Evolutionary conservation across 2,888 invertebrate genomes (phyloP), one percentile per base, ranked within the genome.

Genomic region (Volucella inflata): DNA sequence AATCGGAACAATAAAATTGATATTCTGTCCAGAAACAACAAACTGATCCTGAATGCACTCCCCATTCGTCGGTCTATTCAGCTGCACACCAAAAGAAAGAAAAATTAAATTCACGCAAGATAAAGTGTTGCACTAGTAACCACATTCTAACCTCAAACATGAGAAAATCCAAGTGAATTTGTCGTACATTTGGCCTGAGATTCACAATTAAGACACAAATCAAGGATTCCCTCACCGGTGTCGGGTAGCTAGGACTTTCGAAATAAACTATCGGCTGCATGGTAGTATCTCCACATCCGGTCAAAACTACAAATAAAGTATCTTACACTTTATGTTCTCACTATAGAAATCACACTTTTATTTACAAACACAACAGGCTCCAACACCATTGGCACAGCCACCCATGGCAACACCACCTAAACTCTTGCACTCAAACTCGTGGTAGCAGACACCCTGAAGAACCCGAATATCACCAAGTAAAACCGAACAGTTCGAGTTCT

Each of bases 331-430:
- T 30, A 8, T 0, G 1, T 16, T n/a, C 4, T n/a, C n/a, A 11
- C n/a, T 14, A 36, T 3, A 4, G 10, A 62, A 44, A 12, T 12
- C 8, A 17, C 62, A 30, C 42, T 14, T 10, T 38, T 17, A 57
- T 95, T 95, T 93, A 96, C 96, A 95, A 84, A 95, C 93, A 89
- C 96, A 96, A 89, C 96, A 96, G 38, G 94, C 94, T 11, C 96
- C 96, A 89, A 94, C 95, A 4, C 95, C 96, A 89, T 94, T 94
- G 14, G 95, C 96, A 91, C 96, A 96, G 0, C 93, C 90, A n/a
- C 95, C 95, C 90, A 95, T 93, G 1, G 93, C 91, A 8, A 93
- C 92, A 1, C 96, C 96, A 62, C 94, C 94, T 48, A 94, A 90
- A 60, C 93, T 92, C 16, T 92, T 92, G 89, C 97, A 97, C 89